Percentiles rank a stretch among this genome's conserved stretches.
Evolutionary conservation across 2,888 invertebrate species (phyloP).

Genomic region (Xestia xanthographa): DNA sequence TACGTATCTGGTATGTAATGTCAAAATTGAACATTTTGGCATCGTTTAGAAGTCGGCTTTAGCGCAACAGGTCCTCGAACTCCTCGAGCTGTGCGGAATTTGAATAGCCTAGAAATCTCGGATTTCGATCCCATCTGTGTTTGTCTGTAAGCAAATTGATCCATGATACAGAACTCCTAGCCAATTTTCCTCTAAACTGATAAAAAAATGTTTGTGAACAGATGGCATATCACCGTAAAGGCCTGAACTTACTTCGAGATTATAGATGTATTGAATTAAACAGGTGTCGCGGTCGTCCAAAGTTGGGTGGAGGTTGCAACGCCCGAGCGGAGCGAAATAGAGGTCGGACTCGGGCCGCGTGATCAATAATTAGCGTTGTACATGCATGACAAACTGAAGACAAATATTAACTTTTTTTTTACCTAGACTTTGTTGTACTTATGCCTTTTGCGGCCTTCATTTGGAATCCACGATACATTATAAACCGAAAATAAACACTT

Average conservation of each 20-base stretch:
- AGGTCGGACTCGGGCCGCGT: constrained; percentile 40
- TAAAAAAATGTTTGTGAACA: neutral
- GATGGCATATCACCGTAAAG: neutral
- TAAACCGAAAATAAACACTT: neutral
- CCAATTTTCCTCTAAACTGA: neutral
- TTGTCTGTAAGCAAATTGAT: neutral
- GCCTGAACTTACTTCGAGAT: neutral
- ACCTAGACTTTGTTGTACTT: neutral
- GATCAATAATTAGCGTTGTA: constrained; percentile 40
- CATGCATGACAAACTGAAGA: constrained; percentile 11
- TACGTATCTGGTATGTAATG: neutral
- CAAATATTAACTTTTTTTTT: constrained; percentile 13
- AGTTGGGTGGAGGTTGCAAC: constrained; percentile 56
- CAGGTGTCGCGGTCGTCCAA: constrained; percentile 29
- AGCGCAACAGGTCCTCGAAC: constrained; percentile 5
- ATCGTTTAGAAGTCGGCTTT: constrained; percentile 17
- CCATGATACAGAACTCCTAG: neutral
- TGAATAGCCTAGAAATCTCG: neutral
- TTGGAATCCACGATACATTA: neutral
- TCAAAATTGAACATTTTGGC: neutral
- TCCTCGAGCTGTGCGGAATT: neutral
- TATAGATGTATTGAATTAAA: constrained; percentile 4
- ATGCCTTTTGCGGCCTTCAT: neutral
- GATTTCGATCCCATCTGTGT: neutral
- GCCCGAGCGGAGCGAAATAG: constrained; percentile 40